A percentile compares a stretch with the other conserved stretches of the same genome.
Evolutionary conservation across 35 echinoderm and acorn worm genomes (phyloP).

Genomic region (Apostichopus californicus): DNA sequence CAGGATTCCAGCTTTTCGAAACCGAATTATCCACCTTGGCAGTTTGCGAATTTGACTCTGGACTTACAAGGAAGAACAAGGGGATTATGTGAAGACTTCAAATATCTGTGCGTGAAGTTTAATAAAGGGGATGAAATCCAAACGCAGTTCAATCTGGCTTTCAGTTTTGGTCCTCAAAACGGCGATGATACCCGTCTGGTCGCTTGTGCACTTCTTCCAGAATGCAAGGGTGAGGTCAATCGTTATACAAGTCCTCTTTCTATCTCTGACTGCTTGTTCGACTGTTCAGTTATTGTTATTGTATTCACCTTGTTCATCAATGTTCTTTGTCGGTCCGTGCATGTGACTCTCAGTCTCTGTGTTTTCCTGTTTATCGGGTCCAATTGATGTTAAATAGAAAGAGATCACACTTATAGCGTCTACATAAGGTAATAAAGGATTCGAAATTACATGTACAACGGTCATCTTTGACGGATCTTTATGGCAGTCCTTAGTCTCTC

Average conservation of each 20-base stretch:
- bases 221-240: conserved; percentile 45
- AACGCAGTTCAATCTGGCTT: conserved; percentile 26
- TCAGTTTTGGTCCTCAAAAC: conserved; percentile 29
- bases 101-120: conserved; percentile 76
- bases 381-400: too few species aligned
- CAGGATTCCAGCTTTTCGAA: conserved; percentile 53
- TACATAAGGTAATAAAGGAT: conserved; percentile 2
- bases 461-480: too few species aligned
- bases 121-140: conserved; percentile 8
- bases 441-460: too few species aligned
- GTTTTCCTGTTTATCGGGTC: too few species aligned
- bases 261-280: too few species aligned
- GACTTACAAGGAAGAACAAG: conserved; percentile 59
- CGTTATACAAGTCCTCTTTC: background rate
- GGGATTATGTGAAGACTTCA: conserved; percentile 64
- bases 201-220: background rate
- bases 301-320: too few species aligned
- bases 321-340: too few species aligned
- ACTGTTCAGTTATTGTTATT: too few species aligned
- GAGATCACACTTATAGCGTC: background rate
- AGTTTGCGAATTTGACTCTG: conserved; percentile 54
- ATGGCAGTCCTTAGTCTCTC: too few species aligned
- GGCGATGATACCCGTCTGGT: conserved; percentile 26
- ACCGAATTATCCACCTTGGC: conserved; percentile 58
- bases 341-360: too few species aligned